A percentile compares a stretch with the other conserved stretches of the same genome.
These are phyloP conservation scores for Apolygus lucorum DNA, from an alignment of 1,140 invertebrate species.

Conservation along the genomic window DNA sequence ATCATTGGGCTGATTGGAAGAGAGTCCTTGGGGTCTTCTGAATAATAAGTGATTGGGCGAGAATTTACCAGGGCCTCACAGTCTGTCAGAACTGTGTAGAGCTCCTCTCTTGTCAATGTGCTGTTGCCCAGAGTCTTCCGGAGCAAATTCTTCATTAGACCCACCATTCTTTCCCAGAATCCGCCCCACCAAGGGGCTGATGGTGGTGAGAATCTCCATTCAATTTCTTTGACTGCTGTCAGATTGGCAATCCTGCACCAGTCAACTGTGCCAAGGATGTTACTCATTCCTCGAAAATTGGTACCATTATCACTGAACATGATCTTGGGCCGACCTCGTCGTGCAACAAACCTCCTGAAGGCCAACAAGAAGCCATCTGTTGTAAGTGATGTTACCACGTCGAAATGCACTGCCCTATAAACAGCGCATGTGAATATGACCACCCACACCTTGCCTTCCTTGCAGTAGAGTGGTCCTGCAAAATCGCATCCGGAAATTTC, in stretches of 20 bases:
- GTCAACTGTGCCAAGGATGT: slow-evolving; percentile 29
- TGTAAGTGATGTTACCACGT: background rate
- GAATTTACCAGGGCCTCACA: slow-evolving; percentile 36
- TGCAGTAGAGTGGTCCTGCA: background rate
- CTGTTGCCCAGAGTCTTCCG: slow-evolving; percentile 34
- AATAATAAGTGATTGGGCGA: slow-evolving; percentile 38
- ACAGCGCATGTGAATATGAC: slow-evolving; percentile 5
- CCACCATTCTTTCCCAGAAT: slow-evolving; percentile 39
- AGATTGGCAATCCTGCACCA: slow-evolving; percentile 29
- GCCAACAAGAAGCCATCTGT: slow-evolving; percentile 4
- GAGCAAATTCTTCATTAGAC: slow-evolving; percentile 36
- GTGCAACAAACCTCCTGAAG: background rate
- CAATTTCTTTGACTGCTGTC: slow-evolving; percentile 26
- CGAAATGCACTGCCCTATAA: background rate
- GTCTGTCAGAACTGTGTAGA: slow-evolving; percentile 37
- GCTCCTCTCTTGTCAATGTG: slow-evolving; percentile 34
- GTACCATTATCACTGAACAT: slow-evolving; percentile 42
- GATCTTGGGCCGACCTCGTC: background rate
- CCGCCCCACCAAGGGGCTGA: slow-evolving; percentile 41
- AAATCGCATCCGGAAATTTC: background rate
- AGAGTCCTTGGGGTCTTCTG: slow-evolving; percentile 31
- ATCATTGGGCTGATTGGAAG: slow-evolving; percentile 29
- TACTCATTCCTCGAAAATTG: slow-evolving; percentile 36
- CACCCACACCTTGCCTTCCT: background rate
- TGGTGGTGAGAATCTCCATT: slow-evolving; percentile 39